phyloP scores from a whole-genome alignment of 2,113 vertebrate species.

The Sardina pilchardus region DNA sequence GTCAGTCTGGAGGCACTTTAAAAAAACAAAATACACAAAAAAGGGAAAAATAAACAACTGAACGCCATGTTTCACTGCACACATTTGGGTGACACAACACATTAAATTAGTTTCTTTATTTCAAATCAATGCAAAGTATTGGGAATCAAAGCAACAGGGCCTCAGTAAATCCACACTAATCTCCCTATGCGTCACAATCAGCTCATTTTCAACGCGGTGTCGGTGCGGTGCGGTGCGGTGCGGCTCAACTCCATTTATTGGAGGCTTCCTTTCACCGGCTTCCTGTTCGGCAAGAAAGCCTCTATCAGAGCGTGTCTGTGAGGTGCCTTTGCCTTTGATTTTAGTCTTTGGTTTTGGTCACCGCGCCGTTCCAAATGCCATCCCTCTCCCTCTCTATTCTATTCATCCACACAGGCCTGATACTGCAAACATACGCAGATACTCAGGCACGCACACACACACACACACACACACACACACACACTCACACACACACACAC shows the following conservation, averaged over 20 bases:
- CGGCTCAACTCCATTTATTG: neutral
- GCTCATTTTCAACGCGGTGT: neutral
- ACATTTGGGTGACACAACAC: neutral
- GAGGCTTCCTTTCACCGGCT: neutral
- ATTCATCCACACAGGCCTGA: neutral
- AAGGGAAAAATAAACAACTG: slow-evolving; percentile 38
- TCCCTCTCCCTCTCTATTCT: neutral
- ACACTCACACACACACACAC: neutral
- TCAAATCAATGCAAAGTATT: neutral
- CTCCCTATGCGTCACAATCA: neutral
- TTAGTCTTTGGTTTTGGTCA: neutral
- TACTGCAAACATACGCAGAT: too few species aligned
- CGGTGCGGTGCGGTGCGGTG: neutral
- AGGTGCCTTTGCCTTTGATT: neutral
- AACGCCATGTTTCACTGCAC: neutral
- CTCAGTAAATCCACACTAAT: neutral
- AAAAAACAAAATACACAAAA: slow-evolving; percentile 29
- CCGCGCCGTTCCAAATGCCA: neutral
- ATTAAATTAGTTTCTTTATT: slow-evolving; percentile 1
- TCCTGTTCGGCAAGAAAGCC: neutral
- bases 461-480: too few species aligned
- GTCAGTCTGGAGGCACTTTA: slow-evolving; percentile 5
- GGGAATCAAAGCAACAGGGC: neutral
- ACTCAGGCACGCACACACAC: too few species aligned
- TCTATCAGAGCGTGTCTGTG: neutral